Percentiles rank a stretch among this genome's conserved stretches.
These are phyloP conservation scores for Odocoileus hemionus DNA, from an alignment of 2,113 vertebrate genomes.

Conservation along the genomic window DNA sequence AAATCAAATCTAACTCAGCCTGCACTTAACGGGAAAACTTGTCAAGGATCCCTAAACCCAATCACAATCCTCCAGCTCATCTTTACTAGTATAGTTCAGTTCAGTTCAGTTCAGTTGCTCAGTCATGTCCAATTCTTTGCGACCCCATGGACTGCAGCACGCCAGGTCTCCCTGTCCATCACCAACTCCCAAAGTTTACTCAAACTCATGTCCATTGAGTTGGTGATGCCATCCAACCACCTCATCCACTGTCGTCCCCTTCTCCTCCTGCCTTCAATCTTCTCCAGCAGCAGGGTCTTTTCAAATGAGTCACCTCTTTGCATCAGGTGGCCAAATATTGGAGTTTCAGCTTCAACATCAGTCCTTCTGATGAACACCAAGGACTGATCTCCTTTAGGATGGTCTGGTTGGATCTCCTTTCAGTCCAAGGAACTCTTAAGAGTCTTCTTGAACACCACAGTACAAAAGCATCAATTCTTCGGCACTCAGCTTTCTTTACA, in stretches of 20 bases:
- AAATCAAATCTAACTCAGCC: background rate
- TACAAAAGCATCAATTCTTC: background rate
- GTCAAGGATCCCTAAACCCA: background rate
- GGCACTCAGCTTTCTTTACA: accelerated
- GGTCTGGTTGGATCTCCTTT: background rate
- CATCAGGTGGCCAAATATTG: background rate
- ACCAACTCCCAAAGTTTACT: background rate
- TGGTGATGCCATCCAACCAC: background rate
- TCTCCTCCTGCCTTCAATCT: background rate
- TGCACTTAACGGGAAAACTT: background rate
- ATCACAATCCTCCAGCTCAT: background rate
- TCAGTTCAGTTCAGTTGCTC: background rate
- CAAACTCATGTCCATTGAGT: background rate
- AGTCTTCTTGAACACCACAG: background rate
- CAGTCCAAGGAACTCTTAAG: background rate
- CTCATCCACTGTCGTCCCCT: background rate
- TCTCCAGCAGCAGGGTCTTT: background rate
- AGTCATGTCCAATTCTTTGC: background rate
- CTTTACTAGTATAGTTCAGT: background rate
- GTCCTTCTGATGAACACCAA: background rate
- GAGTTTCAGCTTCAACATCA: background rate
- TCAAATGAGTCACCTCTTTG: background rate
- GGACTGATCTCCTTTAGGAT: background rate
- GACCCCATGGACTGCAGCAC: background rate
- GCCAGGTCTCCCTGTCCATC: background rate